Evolutionary conservation across 1,140 invertebrate species (phyloP).

Genomic region (Ridgeia piscesae): DNA sequence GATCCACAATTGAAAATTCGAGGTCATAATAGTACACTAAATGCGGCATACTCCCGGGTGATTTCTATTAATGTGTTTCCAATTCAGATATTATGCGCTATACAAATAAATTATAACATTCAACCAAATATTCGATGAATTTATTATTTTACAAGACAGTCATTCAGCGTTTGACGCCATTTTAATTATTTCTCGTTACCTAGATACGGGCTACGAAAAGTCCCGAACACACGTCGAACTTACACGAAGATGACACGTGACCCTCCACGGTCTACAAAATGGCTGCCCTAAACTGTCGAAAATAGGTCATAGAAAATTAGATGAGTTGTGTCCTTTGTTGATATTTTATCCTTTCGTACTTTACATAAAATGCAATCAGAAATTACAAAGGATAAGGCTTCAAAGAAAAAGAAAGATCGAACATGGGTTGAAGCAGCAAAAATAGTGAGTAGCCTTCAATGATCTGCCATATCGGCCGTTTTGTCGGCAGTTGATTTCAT

Average conservation of each 20-base stretch:
- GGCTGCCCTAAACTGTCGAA: neutral
- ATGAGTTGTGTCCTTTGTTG: conserved; percentile 11
- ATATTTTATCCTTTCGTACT: neutral
- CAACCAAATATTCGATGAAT: no score
- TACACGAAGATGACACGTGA: neutral
- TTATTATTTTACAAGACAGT: neutral
- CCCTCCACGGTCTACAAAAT: conserved; percentile 3
- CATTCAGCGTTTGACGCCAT: neutral
- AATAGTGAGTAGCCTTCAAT: conserved; percentile 43
- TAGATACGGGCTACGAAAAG: neutral
- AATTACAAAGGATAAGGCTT: conserved; percentile 42
- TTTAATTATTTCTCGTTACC: neutral
- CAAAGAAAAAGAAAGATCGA: conserved; percentile 48
- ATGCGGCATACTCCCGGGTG: neutral
- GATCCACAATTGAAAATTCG: neutral
- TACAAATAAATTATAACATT: neutral
- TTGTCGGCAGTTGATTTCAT: conserved; percentile 8
- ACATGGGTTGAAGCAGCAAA: conserved; percentile 53
- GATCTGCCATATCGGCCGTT: neutral
- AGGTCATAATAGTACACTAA: neutral
- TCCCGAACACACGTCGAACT: neutral
- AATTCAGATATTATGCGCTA: neutral
- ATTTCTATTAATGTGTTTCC: neutral
- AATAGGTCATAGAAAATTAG: conserved; percentile 6
- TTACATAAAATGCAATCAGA: conserved; percentile 45